Base-by-base conservation (phyloP, 2,797 vertebrate genomes). In the Hypotaenidia okinawae region DNA sequence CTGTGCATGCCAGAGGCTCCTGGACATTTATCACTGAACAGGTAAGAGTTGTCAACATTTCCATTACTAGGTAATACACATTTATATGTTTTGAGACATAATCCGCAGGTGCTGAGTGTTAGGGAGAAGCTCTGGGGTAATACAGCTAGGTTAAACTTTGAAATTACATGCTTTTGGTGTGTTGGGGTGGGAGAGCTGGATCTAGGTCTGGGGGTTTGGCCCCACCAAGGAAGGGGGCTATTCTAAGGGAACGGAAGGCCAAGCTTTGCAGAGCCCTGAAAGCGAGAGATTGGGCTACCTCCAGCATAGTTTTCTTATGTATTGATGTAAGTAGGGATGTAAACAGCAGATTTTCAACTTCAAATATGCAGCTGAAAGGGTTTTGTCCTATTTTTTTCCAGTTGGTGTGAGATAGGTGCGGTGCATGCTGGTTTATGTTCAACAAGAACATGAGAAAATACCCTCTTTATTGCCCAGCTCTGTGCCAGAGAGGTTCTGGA, bases 381-480 rank as follows among this genome's bases (percentile, higher is more conserved):
- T 1, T 32, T 66, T 22, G 39, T 51, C 1, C 4, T 27, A 7
- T 67, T 72, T 32, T 3, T 52, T 45, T 39, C 9, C 41, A 5
- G 1, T 23, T 54, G 51, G 24, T 24, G n/a, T 25, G 51, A 41
- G 45, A 5, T 6, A 35, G 41, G 32, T 8, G 4, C 4, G n/a
- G 7, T 1, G 21, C 41, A 35, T n/a, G 1, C 11, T 0, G 2
- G 2, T 13, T 13, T 27, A 6, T 5, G 37, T 58, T 54, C n/a
- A 28, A 24, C 61, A 28, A 41, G 43, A 43, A 70, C 5, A 4
- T 11, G 32, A 45, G 54, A 11, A 55, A 68, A 63, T 9, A 15
- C 13, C 54, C 10, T n/a, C 13, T 16, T 32, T 16, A 14, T 45
- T 2, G 0, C 17, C 33, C 14, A 16, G 15, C 25, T 41, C 43